Base-by-base conservation (phyloP, 2,888 invertebrate genomes). In the Nipponacmea schrenckii region DNA sequence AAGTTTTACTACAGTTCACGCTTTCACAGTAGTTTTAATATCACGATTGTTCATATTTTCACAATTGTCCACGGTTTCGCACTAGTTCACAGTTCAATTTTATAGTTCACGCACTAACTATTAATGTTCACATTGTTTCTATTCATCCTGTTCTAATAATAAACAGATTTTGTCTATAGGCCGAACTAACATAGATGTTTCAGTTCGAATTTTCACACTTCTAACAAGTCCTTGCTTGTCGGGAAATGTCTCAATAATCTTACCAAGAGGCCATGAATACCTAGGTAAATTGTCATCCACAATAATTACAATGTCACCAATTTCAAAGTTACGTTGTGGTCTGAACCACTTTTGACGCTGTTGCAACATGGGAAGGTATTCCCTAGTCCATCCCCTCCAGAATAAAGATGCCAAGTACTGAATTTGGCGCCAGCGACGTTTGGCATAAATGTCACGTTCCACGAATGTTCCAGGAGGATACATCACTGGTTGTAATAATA, bases 401-500 rank as follows among this genome's bases (percentile, higher is more conserved):
- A 72, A 68, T 73, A 71, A 26, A 71, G 67, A 14, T 74, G 65
- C 74, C 68, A 71, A 45, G 14, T 39, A 26, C 64, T 48, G n/a
- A 46, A 20, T 31, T 62, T n/a, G 45, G 66, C 68, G 15, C 44
- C 15, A 31, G 71, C 71, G 12, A 12, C 45, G 12, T 31, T 12
- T 31, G 62, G n/a, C 56, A 5, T 20, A 56, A 56, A 56, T 56
- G 56, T 56, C 56, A 56, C 56, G 56, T 20, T 56, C 56, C 20
- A 68, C 64, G 27, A 26, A 24, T 44, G 26, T 63, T 15, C 62
- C 56, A 39, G 69, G 69, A 14, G 72, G 26, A 63, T 50, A n/a
- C 8, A 45, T 45, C 14, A 56, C 63, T 2, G 64, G 17, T 74
- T 65, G 46, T 14, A 67, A 69, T 46, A 67, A 27, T 17, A 75